phyloP scores from a whole-genome alignment of 1,140 invertebrate species.

The Drosophila seguyi region DNA sequence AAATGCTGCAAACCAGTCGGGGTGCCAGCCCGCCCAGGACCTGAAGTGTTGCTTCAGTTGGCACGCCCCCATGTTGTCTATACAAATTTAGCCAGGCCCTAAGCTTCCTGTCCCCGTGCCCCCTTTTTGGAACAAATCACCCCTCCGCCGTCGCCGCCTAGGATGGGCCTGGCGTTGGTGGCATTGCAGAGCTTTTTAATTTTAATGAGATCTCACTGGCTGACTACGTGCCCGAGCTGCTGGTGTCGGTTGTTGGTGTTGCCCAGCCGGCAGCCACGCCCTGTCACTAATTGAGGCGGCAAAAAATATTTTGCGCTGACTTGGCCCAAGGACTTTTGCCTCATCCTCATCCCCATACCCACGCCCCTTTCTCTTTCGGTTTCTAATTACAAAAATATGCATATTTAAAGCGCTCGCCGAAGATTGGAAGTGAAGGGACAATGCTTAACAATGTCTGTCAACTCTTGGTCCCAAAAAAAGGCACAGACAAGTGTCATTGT shows the following conservation, averaged over 20 bases:
- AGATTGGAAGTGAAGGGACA: conserved; percentile 55
- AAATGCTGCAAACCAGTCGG: conserved; percentile 57
- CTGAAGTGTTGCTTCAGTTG: conserved; percentile 66
- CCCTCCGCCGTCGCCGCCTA: conserved; percentile 8
- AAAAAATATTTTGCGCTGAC: conserved; percentile 74
- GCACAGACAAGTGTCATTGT: conserved; percentile 28
- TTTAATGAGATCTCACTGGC: conserved; percentile 80
- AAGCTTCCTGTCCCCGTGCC: conserved; percentile 1
- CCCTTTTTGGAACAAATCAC: conserved; percentile 37
- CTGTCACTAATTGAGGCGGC: conserved; percentile 75
- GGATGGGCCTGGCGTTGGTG: conserved; percentile 16
- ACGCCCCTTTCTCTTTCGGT: conserved; percentile 5
- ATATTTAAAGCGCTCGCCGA: conserved; percentile 67
- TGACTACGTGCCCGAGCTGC: conserved; percentile 63
- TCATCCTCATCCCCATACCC: conserved; percentile 1
- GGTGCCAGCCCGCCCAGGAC: conserved; percentile 9
- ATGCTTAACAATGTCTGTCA: conserved; percentile 51
- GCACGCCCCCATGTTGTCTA: conserved; percentile 53
- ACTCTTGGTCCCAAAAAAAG: conserved; percentile 36
- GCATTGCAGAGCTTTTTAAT: conserved; percentile 74
- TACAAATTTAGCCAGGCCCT: conserved; percentile 40
- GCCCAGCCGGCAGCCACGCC: conserved; percentile 58
- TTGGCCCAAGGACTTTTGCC: conserved; percentile 23
- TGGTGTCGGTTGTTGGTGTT: conserved; percentile 23
- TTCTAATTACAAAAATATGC: conserved; percentile 81